Evolutionary conservation across 2,797 vertebrate species (phyloP), one percentile per base, ranked within the genome.

Genomic region (Enteromius treurensis): DNA sequence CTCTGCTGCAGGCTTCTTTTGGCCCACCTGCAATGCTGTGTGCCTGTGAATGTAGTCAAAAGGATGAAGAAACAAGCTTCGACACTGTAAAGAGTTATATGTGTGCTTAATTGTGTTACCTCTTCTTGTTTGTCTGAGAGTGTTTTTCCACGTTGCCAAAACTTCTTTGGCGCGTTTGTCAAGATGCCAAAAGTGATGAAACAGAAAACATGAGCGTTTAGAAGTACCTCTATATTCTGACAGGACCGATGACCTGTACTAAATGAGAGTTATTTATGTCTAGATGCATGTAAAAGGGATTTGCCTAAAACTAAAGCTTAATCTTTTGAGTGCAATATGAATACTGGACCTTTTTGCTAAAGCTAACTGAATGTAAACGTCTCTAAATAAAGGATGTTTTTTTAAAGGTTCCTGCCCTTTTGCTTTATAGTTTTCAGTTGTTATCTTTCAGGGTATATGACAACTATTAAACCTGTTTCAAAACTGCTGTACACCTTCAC

Each of bases 361-460:
- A 70, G 76, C 58, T 84, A 55, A 68, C 37, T 86, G 77, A 86
- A 87, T 89, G 89, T 89, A 76, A 75, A 79, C 45, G 40, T 82
- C 55, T 53, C 73, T 69, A 71, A 88, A 87, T 89, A 90, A 90
- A 88, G 83, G 70, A n/a, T 79, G 77, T 77, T 86, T 88, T 32
- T 84, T 26, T 86, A 80, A n/a, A 73, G 45, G 69, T 82, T 84
- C 55, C 76, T 76, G 77, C 17, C n/a, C 42, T 83, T 55, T 51
- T 45, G 49, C 53, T 78, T 14, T 75, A 3, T 4, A n/a, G 8
- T 87, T 19, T 58, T 60, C 6, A 58, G 13, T 76, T 10, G 3
- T 10, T 11, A 49, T 21, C 9, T 34, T 51, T 51, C 11, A 3
- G 42, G 69, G 42, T 71, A 14, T 49, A 26, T 23, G n/a, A 26